Evolutionary conservation across 2,888 invertebrate species (phyloP), one percentile per base, ranked within the genome.

Genomic region (Sericinus montela): DNA sequence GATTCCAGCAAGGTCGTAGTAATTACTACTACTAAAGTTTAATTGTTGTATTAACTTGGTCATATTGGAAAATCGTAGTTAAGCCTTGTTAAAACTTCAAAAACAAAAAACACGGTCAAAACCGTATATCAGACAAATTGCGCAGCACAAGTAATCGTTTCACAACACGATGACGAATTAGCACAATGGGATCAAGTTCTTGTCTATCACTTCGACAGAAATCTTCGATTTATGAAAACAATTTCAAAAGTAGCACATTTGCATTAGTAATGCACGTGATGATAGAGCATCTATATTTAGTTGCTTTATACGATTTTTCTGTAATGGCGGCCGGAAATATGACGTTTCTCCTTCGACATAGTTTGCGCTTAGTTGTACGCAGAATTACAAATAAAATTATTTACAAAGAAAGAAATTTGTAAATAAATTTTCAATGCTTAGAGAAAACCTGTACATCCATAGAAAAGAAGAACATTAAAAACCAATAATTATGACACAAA

Each of bases 11-110:
- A 75, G 69, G 61, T 80, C 81, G 67, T 75, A 80, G 69, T 78
- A 84, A 72, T 75, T 85, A 87, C 80, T 88, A 88, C 84, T 89
- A 85, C 85, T 88, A 86, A 87, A 89, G 74, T 77, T 81, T 82
- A 89, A 87, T 68, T 87, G 87, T 75, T 85, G 85, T 75, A 89
- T 74, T 71, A 89, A 79, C 84, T 88, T 88, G 72, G 87, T 88
- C 89, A 89, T 89, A 76, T 72, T 88, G 84, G 62, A 52, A 61
- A 86, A 67, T 69, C 86, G 86, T 87, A 86, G 48, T 88, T 86
- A 75, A 77, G 87, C 86, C 85, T 80, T 83, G 72, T 59, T 66
- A 56, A 56, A 73, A 80, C 84, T 77, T 74, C 13, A 53, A 58
- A 58, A 62, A 62, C 55, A 65, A 74, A 83, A n/a, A 80, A 76